Evolutionary conservation across 53 echinoderm and acorn worm genomes (phyloP).

Genomic region (Crossaster papposus): DNA sequence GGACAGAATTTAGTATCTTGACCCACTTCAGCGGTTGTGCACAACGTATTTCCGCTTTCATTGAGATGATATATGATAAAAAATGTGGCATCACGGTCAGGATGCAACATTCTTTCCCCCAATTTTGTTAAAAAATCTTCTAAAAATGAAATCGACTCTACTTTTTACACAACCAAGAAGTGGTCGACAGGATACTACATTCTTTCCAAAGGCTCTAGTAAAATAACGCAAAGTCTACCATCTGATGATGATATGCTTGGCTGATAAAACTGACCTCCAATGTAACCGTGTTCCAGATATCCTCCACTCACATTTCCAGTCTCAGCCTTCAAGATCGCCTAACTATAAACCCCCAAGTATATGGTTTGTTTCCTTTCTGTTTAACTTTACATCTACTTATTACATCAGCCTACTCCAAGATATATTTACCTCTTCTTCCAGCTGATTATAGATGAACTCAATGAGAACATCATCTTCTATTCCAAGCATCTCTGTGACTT

Average conservation of each 20-base stretch:
- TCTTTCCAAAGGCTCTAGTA: too few relatives aligned
- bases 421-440: conserved; percentile 90
- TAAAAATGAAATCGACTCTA: too few relatives aligned
- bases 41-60: too few relatives aligned
- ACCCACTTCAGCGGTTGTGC: too few relatives aligned
- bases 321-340: conserved; percentile 22
- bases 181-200: too few relatives aligned
- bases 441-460: conserved; percentile 97
- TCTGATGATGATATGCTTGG: neutral
- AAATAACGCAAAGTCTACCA: too few relatives aligned
- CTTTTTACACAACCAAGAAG: too few relatives aligned
- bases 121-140: too few relatives aligned
- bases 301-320: neutral
- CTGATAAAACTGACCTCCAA: neutral
- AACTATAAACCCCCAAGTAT: conserved; percentile 35
- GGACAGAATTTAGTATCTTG: too few relatives aligned
- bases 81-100: too few relatives aligned
- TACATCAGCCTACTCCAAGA: neutral
- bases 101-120: too few relatives aligned
- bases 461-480: conserved; percentile 98
- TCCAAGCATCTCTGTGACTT: conserved; percentile 94
- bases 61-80: too few relatives aligned
- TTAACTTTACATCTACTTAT: neutral
- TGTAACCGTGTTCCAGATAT: neutral
- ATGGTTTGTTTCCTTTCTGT: conserved; percentile 39